Conservation (phyloP, 1,140 invertebrate genomes). For the Heliconius nattereri region DNA sequence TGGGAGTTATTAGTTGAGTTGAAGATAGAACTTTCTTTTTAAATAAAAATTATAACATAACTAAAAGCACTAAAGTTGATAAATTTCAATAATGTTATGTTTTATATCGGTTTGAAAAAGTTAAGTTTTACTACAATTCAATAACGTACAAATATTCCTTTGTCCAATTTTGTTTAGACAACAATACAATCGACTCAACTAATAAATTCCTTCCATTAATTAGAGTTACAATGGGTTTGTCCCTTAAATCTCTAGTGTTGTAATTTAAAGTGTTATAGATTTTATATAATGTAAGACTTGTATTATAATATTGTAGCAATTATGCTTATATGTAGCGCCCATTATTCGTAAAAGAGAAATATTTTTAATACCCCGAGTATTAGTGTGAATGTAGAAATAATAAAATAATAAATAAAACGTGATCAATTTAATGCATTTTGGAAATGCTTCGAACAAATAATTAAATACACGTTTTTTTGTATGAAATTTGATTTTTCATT, state of each 20-base stretch:
- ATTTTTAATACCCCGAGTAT: constrained; percentile 79
- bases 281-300: constrained; percentile 77
- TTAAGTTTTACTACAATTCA: too few species aligned
- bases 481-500: constrained; percentile 46
- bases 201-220: constrained; percentile 27
- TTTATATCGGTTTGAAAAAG: too few species aligned
- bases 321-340: constrained; percentile 57
- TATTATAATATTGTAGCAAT: constrained; percentile 69
- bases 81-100: too few species aligned
- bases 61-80: too few species aligned
- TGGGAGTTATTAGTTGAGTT: constrained; percentile 26
- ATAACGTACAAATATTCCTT: too few species aligned
- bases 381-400: constrained; percentile 49
- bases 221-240: constrained; percentile 59
- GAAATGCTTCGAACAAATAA: constrained; percentile 52
- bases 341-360: constrained; percentile 59
- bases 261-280: constrained; percentile 76
- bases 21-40: not conserved
- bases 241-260: constrained; percentile 56
- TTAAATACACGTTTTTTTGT: constrained; percentile 31
- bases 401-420: constrained; percentile 32
- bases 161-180: too few species aligned
- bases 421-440: constrained; percentile 47
- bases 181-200: not conserved
- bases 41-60: too few species aligned